A percentile compares a stretch with the other conserved stretches of the same genome.
Evolutionary conservation across 64 coral and sea anemone species (phyloP).

Genomic region (Catalaphyllia jardinei): DNA sequence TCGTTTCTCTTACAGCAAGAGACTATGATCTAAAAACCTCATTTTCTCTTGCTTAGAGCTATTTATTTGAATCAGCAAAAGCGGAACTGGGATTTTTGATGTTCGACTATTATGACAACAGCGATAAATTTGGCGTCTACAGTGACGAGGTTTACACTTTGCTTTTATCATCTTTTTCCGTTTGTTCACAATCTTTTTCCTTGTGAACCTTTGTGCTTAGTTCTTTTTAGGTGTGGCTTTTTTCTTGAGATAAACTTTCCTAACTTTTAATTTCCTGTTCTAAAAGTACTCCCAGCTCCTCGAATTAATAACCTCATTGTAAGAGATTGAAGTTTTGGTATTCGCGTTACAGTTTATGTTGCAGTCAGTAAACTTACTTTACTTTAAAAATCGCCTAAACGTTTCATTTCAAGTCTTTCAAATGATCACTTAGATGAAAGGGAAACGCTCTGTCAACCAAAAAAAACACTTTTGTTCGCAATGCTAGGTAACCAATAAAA

Average conservation of each 20-base stretch:
- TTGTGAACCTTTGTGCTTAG: neutral
- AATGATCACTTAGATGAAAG: neutral
- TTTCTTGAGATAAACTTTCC: neutral
- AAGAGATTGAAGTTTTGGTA: neutral
- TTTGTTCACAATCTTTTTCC: neutral
- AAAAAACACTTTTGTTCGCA: neutral
- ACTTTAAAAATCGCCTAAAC: neutral
- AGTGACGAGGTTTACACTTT: neutral
- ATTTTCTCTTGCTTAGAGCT: no score
- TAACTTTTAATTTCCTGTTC: neutral
- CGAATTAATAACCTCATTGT: neutral
- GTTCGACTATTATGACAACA: neutral
- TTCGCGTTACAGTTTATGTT: neutral
- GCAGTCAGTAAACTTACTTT: no score
- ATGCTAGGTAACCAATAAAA: neutral
- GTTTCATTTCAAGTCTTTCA: neutral
- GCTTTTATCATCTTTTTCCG: neutral
- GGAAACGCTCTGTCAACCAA: neutral
- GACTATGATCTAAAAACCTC: no score
- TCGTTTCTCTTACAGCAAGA: no score
- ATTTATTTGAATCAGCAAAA: neutral
- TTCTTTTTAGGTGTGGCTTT: neutral
- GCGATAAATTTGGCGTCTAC: neutral
- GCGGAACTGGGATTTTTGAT: no score
- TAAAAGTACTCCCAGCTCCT: neutral